Evolutionary conservation across 2,797 vertebrate species (phyloP).

Genomic region (Microhierax caerulescens): DNA sequence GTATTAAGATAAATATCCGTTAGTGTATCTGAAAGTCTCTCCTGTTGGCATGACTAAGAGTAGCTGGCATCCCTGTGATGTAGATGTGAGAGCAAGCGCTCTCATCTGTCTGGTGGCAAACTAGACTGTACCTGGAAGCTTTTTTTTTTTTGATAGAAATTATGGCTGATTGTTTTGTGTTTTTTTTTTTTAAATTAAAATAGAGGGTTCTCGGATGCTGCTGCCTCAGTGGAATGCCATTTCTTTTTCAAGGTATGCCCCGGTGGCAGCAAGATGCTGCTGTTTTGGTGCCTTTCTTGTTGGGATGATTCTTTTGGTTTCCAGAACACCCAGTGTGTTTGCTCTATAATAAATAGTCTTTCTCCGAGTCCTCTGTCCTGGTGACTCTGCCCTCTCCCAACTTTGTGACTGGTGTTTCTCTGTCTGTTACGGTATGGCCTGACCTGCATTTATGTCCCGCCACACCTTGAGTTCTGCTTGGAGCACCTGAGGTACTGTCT

Average conservation of each 20-base stretch:
- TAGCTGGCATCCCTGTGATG: not conserved
- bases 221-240: not conserved
- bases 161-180: not conserved
- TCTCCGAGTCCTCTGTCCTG: not conserved
- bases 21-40: not conserved
- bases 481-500: conserved; percentile 60
- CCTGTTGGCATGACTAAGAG: not conserved
- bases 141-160: not conserved
- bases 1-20: not conserved
- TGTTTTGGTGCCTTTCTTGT: conserved; percentile 46
- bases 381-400: not conserved
- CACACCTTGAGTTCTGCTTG: conserved; percentile 36
- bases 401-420: not conserved
- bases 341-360: not conserved
- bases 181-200: not conserved
- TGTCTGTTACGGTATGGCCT: not conserved
- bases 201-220: not conserved
- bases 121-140: not conserved
- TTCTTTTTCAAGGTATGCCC: not conserved
- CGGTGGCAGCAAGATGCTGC: not conserved
- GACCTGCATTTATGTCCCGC: not conserved
- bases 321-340: conserved; percentile 1
- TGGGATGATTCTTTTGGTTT: not conserved
- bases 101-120: not conserved
- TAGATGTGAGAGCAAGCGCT: not conserved